Conservation (phyloP, 1,140 invertebrate genomes). For the Pomacea maculata region DNA sequence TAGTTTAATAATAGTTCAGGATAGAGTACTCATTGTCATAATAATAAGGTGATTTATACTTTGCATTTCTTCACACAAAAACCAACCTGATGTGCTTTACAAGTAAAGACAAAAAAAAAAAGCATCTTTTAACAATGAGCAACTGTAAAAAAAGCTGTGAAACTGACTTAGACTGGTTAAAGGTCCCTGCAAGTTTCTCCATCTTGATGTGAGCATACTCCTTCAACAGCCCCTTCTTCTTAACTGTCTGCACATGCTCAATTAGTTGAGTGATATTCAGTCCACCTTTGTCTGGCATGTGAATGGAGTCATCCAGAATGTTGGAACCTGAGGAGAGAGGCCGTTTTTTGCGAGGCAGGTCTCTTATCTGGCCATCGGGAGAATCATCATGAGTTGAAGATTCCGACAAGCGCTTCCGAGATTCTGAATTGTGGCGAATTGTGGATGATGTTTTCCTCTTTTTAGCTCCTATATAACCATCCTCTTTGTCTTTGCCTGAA, state of each 20-base stretch:
- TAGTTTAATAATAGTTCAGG: too few species aligned
- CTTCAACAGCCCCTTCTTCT: constrained; percentile 80
- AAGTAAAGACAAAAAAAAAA: too few species aligned
- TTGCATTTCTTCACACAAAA: too few species aligned
- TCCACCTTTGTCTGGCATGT: constrained; percentile 64
- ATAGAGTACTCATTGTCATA: too few species aligned
- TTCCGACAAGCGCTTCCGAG: constrained; percentile 34
- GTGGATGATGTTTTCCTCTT: constrained; percentile 38
- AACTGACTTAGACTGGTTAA: constrained; percentile 64
- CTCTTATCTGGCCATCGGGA: constrained; percentile 15
- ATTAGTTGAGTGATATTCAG: constrained; percentile 81
- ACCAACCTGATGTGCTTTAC: too few species aligned
- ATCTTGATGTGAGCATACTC: constrained; percentile 85
- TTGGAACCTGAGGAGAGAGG: constrained; percentile 43
- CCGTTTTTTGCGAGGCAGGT: constrained; percentile 49
- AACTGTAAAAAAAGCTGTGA: background rate
- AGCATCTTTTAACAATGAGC: too few species aligned
- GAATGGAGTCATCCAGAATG: constrained; percentile 55
- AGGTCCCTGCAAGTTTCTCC: constrained; percentile 82
- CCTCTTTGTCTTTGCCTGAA: constrained; percentile 18
- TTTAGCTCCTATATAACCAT: constrained; percentile 18
- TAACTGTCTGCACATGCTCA: constrained; percentile 77
- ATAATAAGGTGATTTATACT: too few species aligned
- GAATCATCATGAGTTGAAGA: constrained; percentile 21
- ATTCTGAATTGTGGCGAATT: constrained; percentile 23